phyloP scores from a whole-genome alignment of 1,140 invertebrate genomes.

The Hylaeus anthracinus region DNA sequence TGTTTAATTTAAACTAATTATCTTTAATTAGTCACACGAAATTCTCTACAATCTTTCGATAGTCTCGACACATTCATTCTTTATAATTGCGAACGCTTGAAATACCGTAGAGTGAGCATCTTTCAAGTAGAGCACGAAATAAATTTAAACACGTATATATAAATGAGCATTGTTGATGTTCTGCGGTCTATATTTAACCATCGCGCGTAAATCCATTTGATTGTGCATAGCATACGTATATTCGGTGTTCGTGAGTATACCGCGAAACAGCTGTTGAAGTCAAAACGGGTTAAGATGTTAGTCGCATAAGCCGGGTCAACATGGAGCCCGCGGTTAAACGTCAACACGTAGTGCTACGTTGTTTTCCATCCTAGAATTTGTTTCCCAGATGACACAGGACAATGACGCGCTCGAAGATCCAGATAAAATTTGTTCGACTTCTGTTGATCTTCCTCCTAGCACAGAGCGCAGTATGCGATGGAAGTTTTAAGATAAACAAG shows the following conservation, averaged over 20 bases:
- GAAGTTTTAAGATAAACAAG: constrained; percentile 49
- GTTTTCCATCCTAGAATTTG: constrained; percentile 30
- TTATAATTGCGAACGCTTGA: not conserved
- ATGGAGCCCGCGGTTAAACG: constrained; percentile 45
- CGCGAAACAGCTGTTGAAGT: constrained; percentile 36
- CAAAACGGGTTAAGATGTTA: constrained; percentile 12
- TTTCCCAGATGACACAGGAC: constrained; percentile 60
- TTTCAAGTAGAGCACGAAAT: constrained; percentile 20
- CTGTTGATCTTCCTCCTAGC: constrained; percentile 65
- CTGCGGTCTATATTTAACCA: constrained; percentile 26
- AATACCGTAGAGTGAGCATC: not conserved
- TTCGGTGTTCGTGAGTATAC: not conserved
- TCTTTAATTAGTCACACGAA: not conserved
- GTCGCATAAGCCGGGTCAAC: constrained; percentile 46
- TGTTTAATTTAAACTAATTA: too few relatives aligned
- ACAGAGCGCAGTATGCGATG: constrained; percentile 61
- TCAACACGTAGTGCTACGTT: constrained; percentile 22
- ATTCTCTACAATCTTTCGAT: not conserved
- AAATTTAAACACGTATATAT: constrained; percentile 18
- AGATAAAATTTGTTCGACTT: constrained; percentile 68
- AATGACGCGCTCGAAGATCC: constrained; percentile 71
- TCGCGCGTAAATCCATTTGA: constrained; percentile 8
- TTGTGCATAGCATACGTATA: too few relatives aligned
- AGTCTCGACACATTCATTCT: not conserved
- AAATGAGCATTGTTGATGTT: constrained; percentile 13